These are phyloP conservation scores for Chaetodon trifasciatus DNA, from an alignment of 2,797 vertebrate species.

Conservation along the genomic window DNA sequence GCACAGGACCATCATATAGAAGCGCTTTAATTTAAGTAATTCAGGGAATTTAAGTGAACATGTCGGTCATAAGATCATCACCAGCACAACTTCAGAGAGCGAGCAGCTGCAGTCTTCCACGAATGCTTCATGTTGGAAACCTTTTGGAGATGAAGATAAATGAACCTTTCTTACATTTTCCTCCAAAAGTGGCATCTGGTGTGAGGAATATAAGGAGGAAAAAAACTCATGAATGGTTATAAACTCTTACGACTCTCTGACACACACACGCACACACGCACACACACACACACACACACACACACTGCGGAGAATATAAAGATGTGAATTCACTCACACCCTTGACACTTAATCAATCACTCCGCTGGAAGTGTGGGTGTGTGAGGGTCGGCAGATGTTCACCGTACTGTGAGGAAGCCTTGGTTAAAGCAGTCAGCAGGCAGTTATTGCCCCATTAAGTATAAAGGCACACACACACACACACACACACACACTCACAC, in stretches of 20 bases:
- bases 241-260: background rate
- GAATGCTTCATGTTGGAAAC: too few relatives aligned
- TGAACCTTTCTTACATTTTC: background rate
- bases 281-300: slow-evolving; percentile 8
- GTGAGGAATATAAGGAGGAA: background rate
- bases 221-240: slow-evolving; percentile 3
- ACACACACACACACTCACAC: background rate
- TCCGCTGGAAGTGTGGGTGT: slow-evolving; percentile 45
- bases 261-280: slow-evolving; percentile 7
- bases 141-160: too few relatives aligned
- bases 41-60: too few relatives aligned
- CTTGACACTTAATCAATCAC: slow-evolving; percentile 61
- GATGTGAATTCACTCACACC: slow-evolving; percentile 27
- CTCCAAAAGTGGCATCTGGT: too few relatives aligned
- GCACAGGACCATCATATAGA: background rate
- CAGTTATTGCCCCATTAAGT: slow-evolving; percentile 51
- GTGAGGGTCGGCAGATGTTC: slow-evolving; percentile 56
- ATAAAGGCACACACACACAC: background rate
- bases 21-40: too few relatives aligned
- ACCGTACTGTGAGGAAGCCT: slow-evolving; percentile 38
- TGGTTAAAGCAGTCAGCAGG: slow-evolving; percentile 56
- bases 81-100: too few relatives aligned
- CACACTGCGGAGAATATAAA: slow-evolving; percentile 4
- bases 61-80: too few relatives aligned
- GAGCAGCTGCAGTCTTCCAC: too few relatives aligned